Percentiles rank a stretch among this genome's conserved stretches.
phyloP scores from a whole-genome alignment of 2,888 invertebrate species.

The Philereme vetulata region DNA sequence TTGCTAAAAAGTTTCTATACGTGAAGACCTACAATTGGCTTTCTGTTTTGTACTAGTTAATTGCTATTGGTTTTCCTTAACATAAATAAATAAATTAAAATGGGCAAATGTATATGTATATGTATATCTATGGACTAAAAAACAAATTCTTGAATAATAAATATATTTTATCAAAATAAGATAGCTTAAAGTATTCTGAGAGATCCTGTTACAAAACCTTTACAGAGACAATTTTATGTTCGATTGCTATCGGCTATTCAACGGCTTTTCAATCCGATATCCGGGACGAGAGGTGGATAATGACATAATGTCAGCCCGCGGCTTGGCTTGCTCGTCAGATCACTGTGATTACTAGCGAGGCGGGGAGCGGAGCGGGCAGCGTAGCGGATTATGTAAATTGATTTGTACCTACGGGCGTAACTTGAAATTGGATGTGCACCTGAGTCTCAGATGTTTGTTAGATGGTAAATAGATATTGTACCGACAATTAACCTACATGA shows the following conservation, averaged over 20 bases:
- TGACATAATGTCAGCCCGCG: slow-evolving; percentile 74
- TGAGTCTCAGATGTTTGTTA: slow-evolving; percentile 35
- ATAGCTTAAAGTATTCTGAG: too few species aligned
- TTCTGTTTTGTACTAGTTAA: too few species aligned
- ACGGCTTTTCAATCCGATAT: slow-evolving; percentile 51
- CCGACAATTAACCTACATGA: not conserved
- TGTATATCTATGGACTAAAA: too few species aligned
- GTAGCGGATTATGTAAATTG: slow-evolving; percentile 59
- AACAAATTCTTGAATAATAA: too few species aligned
- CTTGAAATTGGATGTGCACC: slow-evolving; percentile 42
- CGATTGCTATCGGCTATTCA: slow-evolving; percentile 55
- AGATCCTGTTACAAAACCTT: slow-evolving; percentile 5
- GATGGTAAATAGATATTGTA: not conserved
- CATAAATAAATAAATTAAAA: too few species aligned
- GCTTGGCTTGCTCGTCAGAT: slow-evolving; percentile 55
- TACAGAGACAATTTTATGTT: slow-evolving; percentile 38
- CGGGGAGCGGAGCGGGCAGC: slow-evolving; percentile 55
- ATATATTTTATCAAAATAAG: too few species aligned
- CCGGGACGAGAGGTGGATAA: slow-evolving; percentile 63
- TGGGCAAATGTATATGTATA: too few species aligned
- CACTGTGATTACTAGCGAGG: slow-evolving; percentile 63
- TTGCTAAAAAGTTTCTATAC: too few species aligned
- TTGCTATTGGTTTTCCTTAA: too few species aligned
- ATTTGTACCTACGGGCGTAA: slow-evolving; percentile 59
- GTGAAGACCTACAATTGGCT: too few species aligned